Conservation (phyloP, 1,140 invertebrate species). For the Argopecten irradians region DNA sequence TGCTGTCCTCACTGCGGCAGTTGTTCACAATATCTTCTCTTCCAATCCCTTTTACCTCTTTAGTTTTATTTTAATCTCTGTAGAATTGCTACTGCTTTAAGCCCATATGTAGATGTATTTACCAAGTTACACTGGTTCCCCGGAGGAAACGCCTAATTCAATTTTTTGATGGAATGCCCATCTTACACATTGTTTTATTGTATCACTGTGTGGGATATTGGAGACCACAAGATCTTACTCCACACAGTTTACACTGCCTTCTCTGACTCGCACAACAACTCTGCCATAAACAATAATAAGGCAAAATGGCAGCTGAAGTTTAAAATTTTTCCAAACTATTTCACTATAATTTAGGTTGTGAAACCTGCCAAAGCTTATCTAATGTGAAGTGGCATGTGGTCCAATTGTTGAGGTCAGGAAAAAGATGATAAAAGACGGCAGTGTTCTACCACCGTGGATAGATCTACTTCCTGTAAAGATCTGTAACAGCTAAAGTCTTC, state of each 20-base stretch:
- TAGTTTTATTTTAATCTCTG: constrained; percentile 16
- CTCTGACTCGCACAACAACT: neutral
- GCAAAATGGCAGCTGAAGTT: no score
- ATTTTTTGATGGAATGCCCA: constrained; percentile 16
- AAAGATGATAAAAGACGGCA: no score
- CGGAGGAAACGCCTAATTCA: neutral
- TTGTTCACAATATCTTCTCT: neutral
- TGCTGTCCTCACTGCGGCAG: neutral
- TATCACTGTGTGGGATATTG: neutral
- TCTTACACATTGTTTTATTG: neutral
- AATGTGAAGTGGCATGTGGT: no score
- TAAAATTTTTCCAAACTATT: no score
- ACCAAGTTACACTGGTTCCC: neutral
- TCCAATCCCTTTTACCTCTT: constrained; percentile 10
- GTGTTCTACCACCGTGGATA: no score
- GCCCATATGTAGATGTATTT: constrained; percentile 7
- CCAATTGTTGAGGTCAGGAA: no score
- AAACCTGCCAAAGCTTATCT: no score
- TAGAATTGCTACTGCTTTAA: neutral
- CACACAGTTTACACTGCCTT: neutral
- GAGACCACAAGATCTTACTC: neutral
- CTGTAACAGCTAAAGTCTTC: no score
- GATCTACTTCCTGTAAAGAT: no score
- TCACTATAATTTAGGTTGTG: no score
- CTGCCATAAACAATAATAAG: no score